Evolutionary conservation across 2,113 vertebrate genomes (phyloP).

Genomic region (Rhinoptilus africanus): DNA sequence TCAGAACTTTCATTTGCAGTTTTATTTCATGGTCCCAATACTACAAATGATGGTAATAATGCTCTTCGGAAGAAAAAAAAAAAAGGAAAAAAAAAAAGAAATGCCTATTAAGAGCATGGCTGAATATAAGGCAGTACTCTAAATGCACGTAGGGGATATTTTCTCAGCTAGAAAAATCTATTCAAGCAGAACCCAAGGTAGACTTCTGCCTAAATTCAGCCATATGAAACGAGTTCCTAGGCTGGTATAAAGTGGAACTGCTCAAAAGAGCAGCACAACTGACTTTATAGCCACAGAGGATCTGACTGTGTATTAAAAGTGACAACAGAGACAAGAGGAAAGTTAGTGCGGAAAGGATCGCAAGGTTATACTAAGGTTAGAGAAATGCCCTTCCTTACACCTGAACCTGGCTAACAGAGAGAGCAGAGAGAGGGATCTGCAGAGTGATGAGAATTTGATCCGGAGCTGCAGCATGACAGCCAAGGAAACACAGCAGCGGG

Average conservation of each 20-base stretch:
- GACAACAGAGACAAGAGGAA: not conserved
- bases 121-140: not conserved
- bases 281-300: not conserved
- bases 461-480: not conserved
- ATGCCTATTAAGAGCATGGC: not conserved
- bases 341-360: not conserved
- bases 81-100: not conserved
- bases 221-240: not conserved
- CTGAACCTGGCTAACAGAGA: not conserved
- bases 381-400: not conserved
- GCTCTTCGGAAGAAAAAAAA: not conserved
- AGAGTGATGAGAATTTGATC: constrained; percentile 8
- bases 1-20: not conserved
- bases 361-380: not conserved
- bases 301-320: not conserved
- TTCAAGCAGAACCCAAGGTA: not conserved
- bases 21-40: not conserved
- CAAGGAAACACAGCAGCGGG: not conserved
- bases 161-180: not conserved
- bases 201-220: not conserved
- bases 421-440: not conserved
- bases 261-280: not conserved
- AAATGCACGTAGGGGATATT: not conserved
- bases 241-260: not conserved
- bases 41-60: not conserved